Base-by-base conservation (phyloP, 1,140 invertebrate species). In the Dendrolimus kikuchii region DNA sequence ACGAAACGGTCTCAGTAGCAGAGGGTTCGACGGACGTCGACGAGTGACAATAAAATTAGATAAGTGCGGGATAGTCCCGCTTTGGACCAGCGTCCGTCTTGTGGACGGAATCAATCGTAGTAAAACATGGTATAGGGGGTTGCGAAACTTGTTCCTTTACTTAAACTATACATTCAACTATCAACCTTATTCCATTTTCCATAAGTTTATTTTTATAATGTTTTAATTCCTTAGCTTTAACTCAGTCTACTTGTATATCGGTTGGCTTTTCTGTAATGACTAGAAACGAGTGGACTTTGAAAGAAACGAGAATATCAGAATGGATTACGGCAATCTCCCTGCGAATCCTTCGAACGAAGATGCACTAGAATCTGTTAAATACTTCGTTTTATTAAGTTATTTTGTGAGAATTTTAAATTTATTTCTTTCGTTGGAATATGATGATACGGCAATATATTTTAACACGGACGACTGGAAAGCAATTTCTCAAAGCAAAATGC, bases 1-100 rank as follows among this genome's bases (percentile, higher is more conserved):
- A 62, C 60, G 65, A 59, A 64, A 67, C 64, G 64, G 58, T 62
- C 61, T 66, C 59, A 51, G 64, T 60, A 48, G 60, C 65, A 71
- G 68, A 81, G 77, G 74, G 74, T 81, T 69, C 53, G 57, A 57
- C 59, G 58, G 64, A 66, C 62, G 64, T 71, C 71, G 64, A 55
- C 67, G 70, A 74, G 73, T 82, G 77, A 82, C 81, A 82, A 85
- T 85, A 85, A 85, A 82, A 85, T 85, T 82, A 82, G 79, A 82
- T 82, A 85, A 85, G 79, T 82, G 71, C 74, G 68, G 70, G 76
- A 75, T 73, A 75, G 70, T 71, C 66, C 56, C 47, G 64, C 57
- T 62, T 57, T 53, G 59, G 64, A 61, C 65, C 60, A 63, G 60
- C 67, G 67, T 75, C 73, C 71, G 73, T 74, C 76, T 81, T 80